Conservation (phyloP, 2,888 invertebrate species). For the Hydrotaea diabolus region DNA sequence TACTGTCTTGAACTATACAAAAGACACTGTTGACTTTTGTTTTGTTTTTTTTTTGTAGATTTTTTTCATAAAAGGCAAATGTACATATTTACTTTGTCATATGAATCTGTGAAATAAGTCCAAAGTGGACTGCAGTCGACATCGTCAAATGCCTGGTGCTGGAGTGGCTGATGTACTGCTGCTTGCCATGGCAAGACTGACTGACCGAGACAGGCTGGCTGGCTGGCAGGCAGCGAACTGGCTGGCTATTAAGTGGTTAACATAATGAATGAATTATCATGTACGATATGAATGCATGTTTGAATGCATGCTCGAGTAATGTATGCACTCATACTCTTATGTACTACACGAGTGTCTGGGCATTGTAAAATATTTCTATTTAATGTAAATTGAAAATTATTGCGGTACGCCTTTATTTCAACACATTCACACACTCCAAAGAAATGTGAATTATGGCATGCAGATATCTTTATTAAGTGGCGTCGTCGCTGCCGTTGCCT, state of each 20-base stretch:
- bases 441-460: conserved; percentile 31
- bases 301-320: neutral
- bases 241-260: conserved; percentile 21
- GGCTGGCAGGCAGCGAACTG: neutral
- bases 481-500: neutral
- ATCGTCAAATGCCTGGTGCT: neutral
- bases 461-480: conserved; percentile 36
- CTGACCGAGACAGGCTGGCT: neutral
- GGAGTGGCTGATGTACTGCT: neutral
- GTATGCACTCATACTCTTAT: neutral
- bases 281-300: neutral
- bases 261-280: conserved; percentile 21
- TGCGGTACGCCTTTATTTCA: conserved; percentile 34
- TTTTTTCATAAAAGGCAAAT: conserved; percentile 30
- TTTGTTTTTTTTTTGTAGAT: neutral
- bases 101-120: conserved; percentile 12
- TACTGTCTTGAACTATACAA: conserved; percentile 14
- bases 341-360: neutral
- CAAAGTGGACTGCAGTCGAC: neutral
- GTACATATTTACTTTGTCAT: conserved; percentile 31
- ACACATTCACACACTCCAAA: conserved; percentile 20
- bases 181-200: neutral
- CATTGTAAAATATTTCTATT: conserved; percentile 6
- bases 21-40: conserved; percentile 18
- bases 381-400: conserved; percentile 25